These are phyloP conservation scores for Thymelicus sylvestris DNA, from an alignment of 2,888 invertebrate species.

Conservation along the genomic window DNA sequence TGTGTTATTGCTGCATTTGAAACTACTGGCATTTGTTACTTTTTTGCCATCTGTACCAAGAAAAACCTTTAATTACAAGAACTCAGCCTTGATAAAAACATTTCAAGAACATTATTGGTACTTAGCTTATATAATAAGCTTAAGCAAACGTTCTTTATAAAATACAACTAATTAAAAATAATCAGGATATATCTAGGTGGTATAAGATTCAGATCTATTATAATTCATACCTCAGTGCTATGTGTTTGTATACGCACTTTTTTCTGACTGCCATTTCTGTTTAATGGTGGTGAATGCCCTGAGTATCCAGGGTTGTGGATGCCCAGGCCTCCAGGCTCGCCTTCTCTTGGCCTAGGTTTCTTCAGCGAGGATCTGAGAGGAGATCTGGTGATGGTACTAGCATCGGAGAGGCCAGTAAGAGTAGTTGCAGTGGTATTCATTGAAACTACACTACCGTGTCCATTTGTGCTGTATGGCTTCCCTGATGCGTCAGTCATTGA, in stretches of 20 bases:
- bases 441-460: slow-evolving; percentile 88
- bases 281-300: slow-evolving; percentile 92
- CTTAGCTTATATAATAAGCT: slow-evolving; percentile 1
- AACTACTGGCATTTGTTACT: no score
- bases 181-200: slow-evolving; percentile 1
- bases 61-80: neutral
- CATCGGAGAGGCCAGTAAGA: slow-evolving; percentile 84
- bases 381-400: slow-evolving; percentile 74
- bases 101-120: neutral
- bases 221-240: slow-evolving; percentile 91
- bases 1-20: no score
- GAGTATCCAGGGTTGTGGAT: slow-evolving; percentile 94
- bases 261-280: slow-evolving; percentile 94
- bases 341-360: slow-evolving; percentile 88
- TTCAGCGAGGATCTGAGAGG: slow-evolving; percentile 91
- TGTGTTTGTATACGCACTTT: slow-evolving; percentile 96
- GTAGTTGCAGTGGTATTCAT: slow-evolving; percentile 90
- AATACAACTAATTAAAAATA: slow-evolving; percentile 1
- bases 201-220: neutral
- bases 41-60: no score
- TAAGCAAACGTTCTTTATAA: neutral
- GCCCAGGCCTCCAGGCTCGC: slow-evolving; percentile 86
- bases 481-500: slow-evolving; percentile 95
- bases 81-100: neutral
- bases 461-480: slow-evolving; percentile 89